Evolutionary conservation across 2,888 invertebrate genomes (phyloP).

Genomic region (Caenorhabditis sp.): DNA sequence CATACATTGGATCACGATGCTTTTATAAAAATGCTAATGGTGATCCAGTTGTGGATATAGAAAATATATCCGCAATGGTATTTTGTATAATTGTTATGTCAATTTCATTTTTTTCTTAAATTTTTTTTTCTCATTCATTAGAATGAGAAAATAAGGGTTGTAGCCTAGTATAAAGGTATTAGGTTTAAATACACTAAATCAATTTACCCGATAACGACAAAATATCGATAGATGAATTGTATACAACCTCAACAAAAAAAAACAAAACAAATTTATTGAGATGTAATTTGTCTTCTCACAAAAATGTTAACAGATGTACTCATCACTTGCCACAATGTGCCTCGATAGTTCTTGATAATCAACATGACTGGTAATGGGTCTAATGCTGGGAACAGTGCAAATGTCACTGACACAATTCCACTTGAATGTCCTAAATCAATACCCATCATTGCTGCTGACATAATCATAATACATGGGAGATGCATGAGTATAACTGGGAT

Average conservation of each 20-base stretch:
- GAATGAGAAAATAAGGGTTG: no score
- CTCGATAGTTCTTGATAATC: conserved; percentile 9
- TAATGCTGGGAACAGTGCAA: conserved; percentile 11
- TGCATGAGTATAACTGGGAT: conserved; percentile 25
- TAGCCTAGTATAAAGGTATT: no score
- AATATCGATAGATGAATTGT: no score
- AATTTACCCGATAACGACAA: no score
- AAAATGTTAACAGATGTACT: not conserved
- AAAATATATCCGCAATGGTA: not conserved
- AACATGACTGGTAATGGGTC: conserved; percentile 15
- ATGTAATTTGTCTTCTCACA: not conserved
- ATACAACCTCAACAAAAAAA: no score
- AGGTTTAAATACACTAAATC: no score
- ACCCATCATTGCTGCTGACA: conserved; percentile 6
- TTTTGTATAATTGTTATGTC: not conserved
- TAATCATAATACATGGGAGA: conserved; percentile 7
- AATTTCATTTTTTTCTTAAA: no score
- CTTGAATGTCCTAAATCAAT: conserved; percentile 10
- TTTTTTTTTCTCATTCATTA: no score
- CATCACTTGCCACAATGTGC: not conserved
- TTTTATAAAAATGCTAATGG: not conserved
- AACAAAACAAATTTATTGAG: not conserved
- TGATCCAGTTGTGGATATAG: not conserved
- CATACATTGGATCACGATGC: not conserved
- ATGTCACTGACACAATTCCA: conserved; percentile 13